Evolutionary conservation across 1,140 invertebrate species (phyloP).

Genomic region (Drosophila insularis): DNA sequence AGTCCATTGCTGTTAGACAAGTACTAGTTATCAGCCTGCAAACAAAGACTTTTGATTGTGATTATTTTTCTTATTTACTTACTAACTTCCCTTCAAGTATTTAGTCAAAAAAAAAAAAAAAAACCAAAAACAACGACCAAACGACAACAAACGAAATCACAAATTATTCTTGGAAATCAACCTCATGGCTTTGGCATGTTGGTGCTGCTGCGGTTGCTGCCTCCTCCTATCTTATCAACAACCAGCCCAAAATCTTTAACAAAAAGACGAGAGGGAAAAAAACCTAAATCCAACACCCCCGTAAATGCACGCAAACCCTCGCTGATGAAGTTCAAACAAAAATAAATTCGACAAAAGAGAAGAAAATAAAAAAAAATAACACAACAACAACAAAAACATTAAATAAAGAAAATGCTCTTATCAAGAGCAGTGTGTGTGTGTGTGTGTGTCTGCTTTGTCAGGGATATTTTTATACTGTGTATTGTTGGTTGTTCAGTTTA

Average conservation of each 20-base stretch:
- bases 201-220: slow-evolving; percentile 35
- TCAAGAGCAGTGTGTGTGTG: slow-evolving; percentile 22
- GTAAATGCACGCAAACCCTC: slow-evolving; percentile 46
- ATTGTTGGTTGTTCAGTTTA: slow-evolving; percentile 24
- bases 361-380: slow-evolving; percentile 21
- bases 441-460: slow-evolving; percentile 45
- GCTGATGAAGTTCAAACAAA: slow-evolving; percentile 69
- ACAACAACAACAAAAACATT: too few species aligned
- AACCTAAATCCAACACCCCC: slow-evolving; percentile 24
- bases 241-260: slow-evolving; percentile 45
- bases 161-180: slow-evolving; percentile 68
- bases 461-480: slow-evolving; percentile 50
- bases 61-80: slow-evolving; percentile 7
- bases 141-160: slow-evolving; percentile 58
- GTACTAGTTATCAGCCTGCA: slow-evolving; percentile 9
- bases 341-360: slow-evolving; percentile 25
- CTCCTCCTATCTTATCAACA: slow-evolving; percentile 50
- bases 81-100: slow-evolving; percentile 19
- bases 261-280: neutral
- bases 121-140: slow-evolving; percentile 11
- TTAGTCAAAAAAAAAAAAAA: neutral
- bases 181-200: slow-evolving; percentile 73
- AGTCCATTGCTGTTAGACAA: neutral
- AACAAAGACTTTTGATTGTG: slow-evolving; percentile 18
- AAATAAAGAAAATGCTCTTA: slow-evolving; percentile 42